Base-by-base conservation (phyloP, 2,113 vertebrate species). In the Recurvirostra avosetta region DNA sequence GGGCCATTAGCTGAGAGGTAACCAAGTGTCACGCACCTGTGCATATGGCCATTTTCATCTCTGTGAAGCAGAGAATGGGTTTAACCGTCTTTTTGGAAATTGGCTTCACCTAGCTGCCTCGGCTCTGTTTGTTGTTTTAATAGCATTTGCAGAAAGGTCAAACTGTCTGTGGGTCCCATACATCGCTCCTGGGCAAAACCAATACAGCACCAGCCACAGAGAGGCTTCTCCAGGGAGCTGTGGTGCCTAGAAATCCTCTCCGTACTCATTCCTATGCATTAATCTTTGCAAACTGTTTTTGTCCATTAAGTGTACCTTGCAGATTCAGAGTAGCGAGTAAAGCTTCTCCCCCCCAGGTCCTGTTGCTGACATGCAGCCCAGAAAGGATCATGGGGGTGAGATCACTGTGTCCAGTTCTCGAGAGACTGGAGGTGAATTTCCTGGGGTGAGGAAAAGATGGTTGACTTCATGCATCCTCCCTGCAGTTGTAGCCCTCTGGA, bases 101-200 rank as follows among this genome's bases (percentile, higher is more conserved):
- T 32, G 58, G 49, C 53, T 89, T 88, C 71, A 43, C 56, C 58
- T 70, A 63, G 19, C 56, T 90, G 79, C 77, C 47, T 86, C 4
- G 0, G 45, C 58, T 92, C 58, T 97, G 86, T 93, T 97, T 92
- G 77, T 70, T 96, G 56, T 78, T 95, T 49, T 45, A 72, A 70
- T 43, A 88, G 84, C 72, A 45, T 79, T 62, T 86, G 45, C 76
- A 63, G 95, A 90, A 95, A 97, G 92, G 91, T 97, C 93, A 96
- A 41, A 81, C 68, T 87, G 80, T 86, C 74, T 52, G 1, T 67
- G 41, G 41, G 56, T 89, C 30, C 66, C 41, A 9, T 56, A 49
- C 45, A 6, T 90, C 0, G 18, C 80, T 86, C 23, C 78, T 86
- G 79, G 91, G 91, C 63, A 79, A 94, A 85, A 63, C 32, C 74